phyloP scores from a whole-genome alignment of 2,888 invertebrate genomes.

The Brenthis ino region DNA sequence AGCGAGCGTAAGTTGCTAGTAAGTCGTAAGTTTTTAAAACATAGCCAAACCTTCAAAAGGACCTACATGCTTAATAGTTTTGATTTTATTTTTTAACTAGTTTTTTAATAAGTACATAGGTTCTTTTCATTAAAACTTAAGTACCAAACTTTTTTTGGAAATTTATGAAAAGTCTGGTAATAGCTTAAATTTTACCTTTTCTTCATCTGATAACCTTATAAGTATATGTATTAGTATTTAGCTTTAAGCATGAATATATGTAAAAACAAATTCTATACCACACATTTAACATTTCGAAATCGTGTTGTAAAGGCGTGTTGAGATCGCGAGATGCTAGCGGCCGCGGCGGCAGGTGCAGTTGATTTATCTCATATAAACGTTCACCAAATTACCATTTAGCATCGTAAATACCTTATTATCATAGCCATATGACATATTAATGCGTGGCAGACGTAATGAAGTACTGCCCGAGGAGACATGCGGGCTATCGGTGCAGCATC shows the following conservation, averaged over 20 bases:
- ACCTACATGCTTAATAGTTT: no score
- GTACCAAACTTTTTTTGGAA: no score
- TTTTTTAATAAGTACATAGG: no score
- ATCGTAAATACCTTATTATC: conserved; percentile 45
- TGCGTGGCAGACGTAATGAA: conserved; percentile 37
- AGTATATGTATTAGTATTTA: no score
- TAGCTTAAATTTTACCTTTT: no score
- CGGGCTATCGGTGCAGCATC: conserved; percentile 41
- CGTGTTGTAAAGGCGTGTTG: conserved; percentile 43
- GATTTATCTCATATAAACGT: conserved; percentile 46
- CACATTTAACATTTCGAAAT: conserved; percentile 30
- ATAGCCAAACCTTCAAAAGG: no score
- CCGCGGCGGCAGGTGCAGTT: conserved; percentile 44
- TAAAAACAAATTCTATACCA: conserved; percentile 14
- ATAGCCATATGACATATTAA: conserved; percentile 42
- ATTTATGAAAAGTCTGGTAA: no score
- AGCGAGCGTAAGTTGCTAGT: no score
- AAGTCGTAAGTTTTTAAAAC: no score
- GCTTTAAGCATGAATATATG: neutral
- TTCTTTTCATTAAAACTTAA: no score
- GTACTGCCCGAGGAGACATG: conserved; percentile 42
- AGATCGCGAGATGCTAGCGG: conserved; percentile 45
- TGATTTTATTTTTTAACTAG: no score
- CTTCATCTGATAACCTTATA: no score
- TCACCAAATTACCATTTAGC: conserved; percentile 44